These are phyloP conservation scores for Gallirallus australis DNA, from an alignment of 2,797 vertebrate genomes.

Conservation along the genomic window DNA sequence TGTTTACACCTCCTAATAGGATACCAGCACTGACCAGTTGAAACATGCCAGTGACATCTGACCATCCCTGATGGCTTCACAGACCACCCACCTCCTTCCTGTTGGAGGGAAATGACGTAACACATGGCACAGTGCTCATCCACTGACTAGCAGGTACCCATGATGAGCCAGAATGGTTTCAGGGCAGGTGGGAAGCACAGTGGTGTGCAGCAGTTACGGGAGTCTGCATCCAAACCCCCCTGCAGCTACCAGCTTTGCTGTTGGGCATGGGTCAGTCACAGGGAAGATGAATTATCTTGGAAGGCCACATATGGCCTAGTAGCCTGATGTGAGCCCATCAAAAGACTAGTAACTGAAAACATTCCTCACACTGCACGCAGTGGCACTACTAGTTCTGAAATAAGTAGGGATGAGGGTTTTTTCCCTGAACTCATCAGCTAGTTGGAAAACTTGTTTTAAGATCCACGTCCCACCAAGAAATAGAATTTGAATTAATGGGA, in stretches of 20 bases:
- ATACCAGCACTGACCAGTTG: background rate
- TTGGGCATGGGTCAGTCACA: background rate
- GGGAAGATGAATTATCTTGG: background rate
- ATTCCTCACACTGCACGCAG: background rate
- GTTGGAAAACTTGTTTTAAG: background rate
- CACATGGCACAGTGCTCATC: background rate
- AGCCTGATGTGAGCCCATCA: background rate
- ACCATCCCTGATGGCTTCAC: background rate
- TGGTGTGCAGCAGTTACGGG: fast-evolving
- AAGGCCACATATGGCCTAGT: background rate
- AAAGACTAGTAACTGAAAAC: background rate
- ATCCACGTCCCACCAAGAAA: background rate
- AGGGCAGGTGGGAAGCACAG: background rate
- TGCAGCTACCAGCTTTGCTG: background rate
- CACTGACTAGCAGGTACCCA: background rate
- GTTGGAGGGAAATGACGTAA: background rate
- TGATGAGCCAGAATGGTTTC: background rate
- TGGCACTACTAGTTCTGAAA: background rate
- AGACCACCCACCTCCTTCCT: background rate
- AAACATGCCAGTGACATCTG: background rate
- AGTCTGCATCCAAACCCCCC: background rate
- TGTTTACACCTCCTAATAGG: background rate
- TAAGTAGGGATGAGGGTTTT: background rate
- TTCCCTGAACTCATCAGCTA: background rate
- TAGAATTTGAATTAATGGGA: background rate